These are phyloP conservation scores for Sorex fumeus DNA, from an alignment of 2,113 vertebrate genomes.

Conservation along the genomic window DNA sequence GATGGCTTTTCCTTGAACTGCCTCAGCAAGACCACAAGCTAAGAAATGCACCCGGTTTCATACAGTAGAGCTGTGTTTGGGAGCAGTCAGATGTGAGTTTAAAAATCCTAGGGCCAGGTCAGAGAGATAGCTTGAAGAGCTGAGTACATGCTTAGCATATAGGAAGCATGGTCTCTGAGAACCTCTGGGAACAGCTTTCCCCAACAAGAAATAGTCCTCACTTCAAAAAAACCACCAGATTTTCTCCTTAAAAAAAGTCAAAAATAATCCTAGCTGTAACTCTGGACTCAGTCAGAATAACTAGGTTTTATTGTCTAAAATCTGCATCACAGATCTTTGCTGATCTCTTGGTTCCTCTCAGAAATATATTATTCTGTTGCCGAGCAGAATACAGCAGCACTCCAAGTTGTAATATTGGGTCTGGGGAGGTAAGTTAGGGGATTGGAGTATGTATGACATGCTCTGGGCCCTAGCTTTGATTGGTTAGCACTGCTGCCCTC, in stretches of 20 bases:
- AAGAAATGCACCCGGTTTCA: not conserved
- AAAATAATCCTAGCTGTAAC: not conserved
- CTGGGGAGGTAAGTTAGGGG: not conserved
- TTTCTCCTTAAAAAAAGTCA: no score
- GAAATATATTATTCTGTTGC: not conserved
- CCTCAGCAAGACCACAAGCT: not conserved
- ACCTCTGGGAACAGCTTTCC: no score
- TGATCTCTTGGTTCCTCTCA: not conserved
- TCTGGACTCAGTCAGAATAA: not conserved
- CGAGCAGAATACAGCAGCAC: not conserved
- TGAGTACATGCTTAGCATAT: no score
- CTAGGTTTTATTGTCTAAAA: not conserved
- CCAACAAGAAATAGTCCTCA: no score
- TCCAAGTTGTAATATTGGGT: not conserved
- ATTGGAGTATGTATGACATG: no score
- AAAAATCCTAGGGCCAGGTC: no score
- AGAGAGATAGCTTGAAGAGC: no score
- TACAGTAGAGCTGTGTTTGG: not conserved
- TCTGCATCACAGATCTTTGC: not conserved
- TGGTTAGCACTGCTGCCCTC: no score
- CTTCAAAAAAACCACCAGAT: no score
- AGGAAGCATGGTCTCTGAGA: no score
- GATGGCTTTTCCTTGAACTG: not conserved
- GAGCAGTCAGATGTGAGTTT: not conserved
- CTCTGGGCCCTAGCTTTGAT: no score